A percentile compares a stretch with the other conserved stretches of the same genome.
These are phyloP conservation scores for Protophormia terraenovae DNA, from an alignment of 2,888 invertebrate genomes.

Conservation along the genomic window DNA sequence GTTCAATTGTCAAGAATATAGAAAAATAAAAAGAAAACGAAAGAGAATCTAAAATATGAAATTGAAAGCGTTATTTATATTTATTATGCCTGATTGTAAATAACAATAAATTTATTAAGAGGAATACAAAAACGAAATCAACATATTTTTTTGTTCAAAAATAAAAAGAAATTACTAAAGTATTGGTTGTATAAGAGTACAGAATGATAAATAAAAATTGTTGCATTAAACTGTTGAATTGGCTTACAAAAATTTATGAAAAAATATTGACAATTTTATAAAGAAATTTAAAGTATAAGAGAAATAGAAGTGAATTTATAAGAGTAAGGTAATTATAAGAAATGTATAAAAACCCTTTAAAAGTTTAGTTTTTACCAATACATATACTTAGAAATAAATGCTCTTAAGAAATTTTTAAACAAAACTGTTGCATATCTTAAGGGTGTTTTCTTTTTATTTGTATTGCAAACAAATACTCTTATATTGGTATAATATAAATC, in stretches of 20 bases:
- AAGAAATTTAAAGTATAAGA: neutral
- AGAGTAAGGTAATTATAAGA: slow-evolving; percentile 5
- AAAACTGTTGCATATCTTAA: slow-evolving; percentile 59
- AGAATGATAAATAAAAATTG: slow-evolving; percentile 7
- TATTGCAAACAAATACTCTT: neutral
- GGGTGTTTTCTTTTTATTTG: neutral
- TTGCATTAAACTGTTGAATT: slow-evolving; percentile 42
- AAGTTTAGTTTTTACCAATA: neutral
- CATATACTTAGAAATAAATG: neutral
- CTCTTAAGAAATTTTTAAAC: neutral
- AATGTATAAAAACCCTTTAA: neutral
- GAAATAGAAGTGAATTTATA: neutral
- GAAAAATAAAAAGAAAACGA: neutral
- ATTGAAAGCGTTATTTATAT: slow-evolving; percentile 75
- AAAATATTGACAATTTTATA: neutral
- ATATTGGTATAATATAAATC: neutral
- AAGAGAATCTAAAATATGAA: slow-evolving; percentile 67
- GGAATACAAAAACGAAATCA: slow-evolving; percentile 2
- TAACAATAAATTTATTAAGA: slow-evolving; percentile 33
- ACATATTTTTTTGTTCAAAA: neutral
- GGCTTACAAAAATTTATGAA: neutral
- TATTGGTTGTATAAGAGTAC: neutral
- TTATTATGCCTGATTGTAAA: slow-evolving; percentile 65
- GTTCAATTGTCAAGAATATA: slow-evolving; percentile 15
- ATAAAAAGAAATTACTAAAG: neutral